Evolutionary conservation across 2,797 vertebrate species (phyloP).

Genomic region (Poecilia velifera): DNA sequence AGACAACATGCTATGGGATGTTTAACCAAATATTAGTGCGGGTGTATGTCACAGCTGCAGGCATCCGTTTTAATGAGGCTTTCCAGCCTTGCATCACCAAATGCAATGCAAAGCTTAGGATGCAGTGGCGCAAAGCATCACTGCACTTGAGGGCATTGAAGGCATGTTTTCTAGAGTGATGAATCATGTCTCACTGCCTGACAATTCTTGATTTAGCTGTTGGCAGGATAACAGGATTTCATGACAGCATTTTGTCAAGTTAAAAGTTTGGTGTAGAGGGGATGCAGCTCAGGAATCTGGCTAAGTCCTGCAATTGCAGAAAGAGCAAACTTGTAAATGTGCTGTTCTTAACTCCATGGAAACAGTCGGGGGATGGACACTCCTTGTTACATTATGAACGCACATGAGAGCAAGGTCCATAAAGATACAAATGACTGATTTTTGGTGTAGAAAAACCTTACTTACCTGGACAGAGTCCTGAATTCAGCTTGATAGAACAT

Average conservation of each 20-base stretch:
- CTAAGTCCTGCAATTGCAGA: neutral
- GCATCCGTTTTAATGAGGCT: neutral
- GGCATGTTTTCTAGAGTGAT: neutral
- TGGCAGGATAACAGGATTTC: neutral
- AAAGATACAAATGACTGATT: neutral
- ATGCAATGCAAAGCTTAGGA: neutral
- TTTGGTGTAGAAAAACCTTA: neutral
- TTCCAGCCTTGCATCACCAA: neutral
- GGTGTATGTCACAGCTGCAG: neutral
- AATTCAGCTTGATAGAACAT: neutral
- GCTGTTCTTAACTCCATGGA: neutral
- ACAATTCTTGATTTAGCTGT: neutral
- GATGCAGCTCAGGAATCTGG: neutral
- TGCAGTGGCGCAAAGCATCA: neutral
- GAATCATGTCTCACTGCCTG: neutral
- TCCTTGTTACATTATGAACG: neutral
- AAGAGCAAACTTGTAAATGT: neutral
- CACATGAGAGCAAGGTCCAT: neutral
- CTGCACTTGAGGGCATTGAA: neutral
- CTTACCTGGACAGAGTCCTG: neutral
- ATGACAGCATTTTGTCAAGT: neutral
- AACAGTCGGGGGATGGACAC: neutral
- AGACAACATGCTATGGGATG: neutral
- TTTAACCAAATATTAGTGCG: neutral
- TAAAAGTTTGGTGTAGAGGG: neutral